Evolutionary conservation across 2,888 invertebrate species (phyloP).

Genomic region (Leptinotarsa haldemani): DNA sequence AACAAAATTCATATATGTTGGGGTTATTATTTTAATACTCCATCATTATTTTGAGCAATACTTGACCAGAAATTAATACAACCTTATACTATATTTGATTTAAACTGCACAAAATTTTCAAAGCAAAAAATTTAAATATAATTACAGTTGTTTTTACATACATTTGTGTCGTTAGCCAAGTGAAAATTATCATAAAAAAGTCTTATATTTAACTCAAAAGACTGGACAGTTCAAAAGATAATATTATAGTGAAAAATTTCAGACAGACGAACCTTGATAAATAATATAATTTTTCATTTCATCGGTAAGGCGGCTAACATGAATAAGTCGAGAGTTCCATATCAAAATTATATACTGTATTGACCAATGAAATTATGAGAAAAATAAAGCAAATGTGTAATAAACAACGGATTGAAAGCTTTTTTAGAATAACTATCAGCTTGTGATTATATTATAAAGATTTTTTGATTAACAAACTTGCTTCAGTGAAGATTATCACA

Average conservation of each 20-base stretch:
- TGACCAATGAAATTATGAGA: too few relatives aligned
- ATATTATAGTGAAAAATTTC: too few relatives aligned
- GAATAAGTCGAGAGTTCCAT: too few relatives aligned
- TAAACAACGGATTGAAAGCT: not conserved
- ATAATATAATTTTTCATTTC: too few relatives aligned
- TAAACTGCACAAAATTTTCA: not conserved
- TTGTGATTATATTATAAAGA: not conserved
- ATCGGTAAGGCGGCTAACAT: too few relatives aligned
- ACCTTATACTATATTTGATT: not conserved
- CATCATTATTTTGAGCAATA: conserved; percentile 31
- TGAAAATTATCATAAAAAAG: not conserved
- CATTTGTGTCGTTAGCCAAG: not conserved
- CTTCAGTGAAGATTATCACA: not conserved
- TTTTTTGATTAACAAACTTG: not conserved
- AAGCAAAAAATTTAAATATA: not conserved
- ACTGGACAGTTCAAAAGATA: not conserved
- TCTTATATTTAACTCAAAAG: not conserved
- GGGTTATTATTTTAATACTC: conserved; percentile 36
- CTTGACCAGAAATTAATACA: conserved; percentile 2
- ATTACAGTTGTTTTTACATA: not conserved
- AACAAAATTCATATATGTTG: conserved; percentile 12
- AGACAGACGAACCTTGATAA: too few relatives aligned
- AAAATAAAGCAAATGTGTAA: not conserved
- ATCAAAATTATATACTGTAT: too few relatives aligned
- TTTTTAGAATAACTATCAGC: not conserved